Evolutionary conservation across 2,888 invertebrate genomes (phyloP), one percentile per base, ranked within the genome.

Genomic region (Strigamia crassipes): DNA sequence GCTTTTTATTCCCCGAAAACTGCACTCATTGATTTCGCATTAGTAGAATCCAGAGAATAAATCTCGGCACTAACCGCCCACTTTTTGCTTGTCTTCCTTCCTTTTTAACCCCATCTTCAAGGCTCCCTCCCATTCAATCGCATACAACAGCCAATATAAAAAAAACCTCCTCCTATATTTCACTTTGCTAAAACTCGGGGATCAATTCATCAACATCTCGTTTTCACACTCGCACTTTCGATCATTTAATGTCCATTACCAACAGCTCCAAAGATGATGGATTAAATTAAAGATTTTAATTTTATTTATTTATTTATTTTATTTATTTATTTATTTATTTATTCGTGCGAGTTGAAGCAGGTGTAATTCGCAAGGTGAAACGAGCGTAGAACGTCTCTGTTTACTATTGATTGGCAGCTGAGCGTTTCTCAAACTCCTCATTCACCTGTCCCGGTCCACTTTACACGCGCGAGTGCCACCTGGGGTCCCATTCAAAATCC

Each of bases 371-470:
- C 56, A 56, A 15, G 15, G 51, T 51, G 51, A 51, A 51, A n/a
- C 51, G 51, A n/a, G 15, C 51, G 15, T 27, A 27, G 1, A 27
- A 56, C 56, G 56, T 21, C 56, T 56, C 56, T 56, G 56, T 56
- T 56, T 56, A 56, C 56, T 56, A 56, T 56, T 56, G 56, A 56
- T 56, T 56, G 56, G 56, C 56, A 56, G 56, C 56, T 56, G 56
- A 56, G 18, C 56, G 56, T 56, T 38, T 56, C 56, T 56, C 56
- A 56, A 56, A 56, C 56, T 56, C 56, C 18, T 56, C 56, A 56
- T 56, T 56, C 56, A 56, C 56, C 56, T 56, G 56, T 56, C 56
- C 56, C 56, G 56, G 56, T 56, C 56, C 56, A 56, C 56, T 56
- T 56, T 56, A 56, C 56, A 18, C 56, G 56, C 56, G n/a, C 56